Percentiles rank a stretch among this genome's conserved stretches.
Conservation (phyloP, 2,797 vertebrate genomes). For the Eulemur mongoz region DNA sequence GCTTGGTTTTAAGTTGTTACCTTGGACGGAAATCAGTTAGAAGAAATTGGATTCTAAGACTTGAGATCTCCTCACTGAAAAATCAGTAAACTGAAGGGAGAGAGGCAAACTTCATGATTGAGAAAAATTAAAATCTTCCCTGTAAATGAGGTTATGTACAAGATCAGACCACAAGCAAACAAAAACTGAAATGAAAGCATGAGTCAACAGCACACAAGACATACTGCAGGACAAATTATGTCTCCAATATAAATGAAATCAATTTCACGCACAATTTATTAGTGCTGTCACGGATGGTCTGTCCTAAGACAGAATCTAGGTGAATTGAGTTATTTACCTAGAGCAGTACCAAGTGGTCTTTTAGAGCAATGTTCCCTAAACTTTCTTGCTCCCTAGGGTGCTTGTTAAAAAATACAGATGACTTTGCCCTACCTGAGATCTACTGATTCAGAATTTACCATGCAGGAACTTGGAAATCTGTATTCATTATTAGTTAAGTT, state of each 20-base stretch:
- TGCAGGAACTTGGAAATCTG: not conserved
- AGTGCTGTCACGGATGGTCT: constrained; percentile 65
- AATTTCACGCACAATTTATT: constrained; percentile 84
- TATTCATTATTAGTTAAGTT: not conserved
- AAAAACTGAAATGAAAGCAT: constrained; percentile 67
- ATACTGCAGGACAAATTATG: constrained; percentile 75
- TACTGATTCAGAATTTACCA: not conserved
- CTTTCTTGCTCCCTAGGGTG: not conserved
- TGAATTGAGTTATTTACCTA: constrained; percentile 80
- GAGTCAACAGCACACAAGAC: constrained; percentile 55
- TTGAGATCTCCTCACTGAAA: constrained; percentile 22
- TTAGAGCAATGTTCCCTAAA: constrained; percentile 33
- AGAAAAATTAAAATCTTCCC: constrained; percentile 65
- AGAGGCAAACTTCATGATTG: not conserved
- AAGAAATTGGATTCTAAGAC: not conserved
- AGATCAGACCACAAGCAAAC: constrained; percentile 32
- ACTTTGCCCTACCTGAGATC: not conserved
- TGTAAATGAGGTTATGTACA: constrained; percentile 50
- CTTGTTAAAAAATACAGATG: constrained; percentile 55
- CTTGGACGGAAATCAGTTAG: constrained; percentile 26
- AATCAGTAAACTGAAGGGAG: constrained; percentile 18
- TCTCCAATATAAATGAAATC: constrained; percentile 79
- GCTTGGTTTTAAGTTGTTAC: constrained; percentile 26
- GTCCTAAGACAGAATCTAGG: constrained; percentile 67
- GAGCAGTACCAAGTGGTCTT: constrained; percentile 28